Evolutionary conservation across 2,113 vertebrate genomes (phyloP).

Genomic region (Pteronura brasiliensis): DNA sequence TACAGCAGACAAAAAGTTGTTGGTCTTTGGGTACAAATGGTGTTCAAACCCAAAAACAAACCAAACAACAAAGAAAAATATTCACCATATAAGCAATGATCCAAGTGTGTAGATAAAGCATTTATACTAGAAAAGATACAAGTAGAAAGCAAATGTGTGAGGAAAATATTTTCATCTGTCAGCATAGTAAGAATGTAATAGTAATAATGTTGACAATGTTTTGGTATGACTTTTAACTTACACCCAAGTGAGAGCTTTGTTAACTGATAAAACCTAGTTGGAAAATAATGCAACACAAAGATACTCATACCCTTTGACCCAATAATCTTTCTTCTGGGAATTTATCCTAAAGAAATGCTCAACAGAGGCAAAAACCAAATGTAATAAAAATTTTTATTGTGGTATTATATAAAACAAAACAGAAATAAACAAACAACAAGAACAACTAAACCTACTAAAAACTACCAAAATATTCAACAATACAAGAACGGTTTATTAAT

Average conservation of each 20-base stretch:
- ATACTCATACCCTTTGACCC: slow-evolving; percentile 40
- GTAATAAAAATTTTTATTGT: slow-evolving; percentile 16
- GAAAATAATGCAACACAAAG: neutral
- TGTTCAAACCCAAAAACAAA: neutral
- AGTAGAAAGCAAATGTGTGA: neutral
- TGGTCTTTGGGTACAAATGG: neutral
- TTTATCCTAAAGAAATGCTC: slow-evolving; percentile 41
- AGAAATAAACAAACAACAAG: neutral
- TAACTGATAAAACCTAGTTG: neutral
- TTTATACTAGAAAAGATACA: neutral
- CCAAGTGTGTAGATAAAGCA: neutral
- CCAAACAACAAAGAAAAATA: neutral
- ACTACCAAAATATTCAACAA: slow-evolving; percentile 25
- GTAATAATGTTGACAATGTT: neutral
- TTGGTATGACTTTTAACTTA: neutral
- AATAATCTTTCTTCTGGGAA: slow-evolving; percentile 14
- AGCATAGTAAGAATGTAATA: neutral
- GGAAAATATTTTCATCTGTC: neutral
- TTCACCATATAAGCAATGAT: neutral
- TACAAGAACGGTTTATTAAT: slow-evolving; percentile 53
- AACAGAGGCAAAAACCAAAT: slow-evolving; percentile 13
- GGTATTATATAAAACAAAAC: neutral
- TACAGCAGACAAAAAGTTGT: neutral
- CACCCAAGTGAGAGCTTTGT: neutral
- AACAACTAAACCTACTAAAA: neutral